A percentile compares a stretch with the other conserved stretches of the same genome.
Conservation (phyloP, 2,888 invertebrate species). For the Anorthoa munda region DNA sequence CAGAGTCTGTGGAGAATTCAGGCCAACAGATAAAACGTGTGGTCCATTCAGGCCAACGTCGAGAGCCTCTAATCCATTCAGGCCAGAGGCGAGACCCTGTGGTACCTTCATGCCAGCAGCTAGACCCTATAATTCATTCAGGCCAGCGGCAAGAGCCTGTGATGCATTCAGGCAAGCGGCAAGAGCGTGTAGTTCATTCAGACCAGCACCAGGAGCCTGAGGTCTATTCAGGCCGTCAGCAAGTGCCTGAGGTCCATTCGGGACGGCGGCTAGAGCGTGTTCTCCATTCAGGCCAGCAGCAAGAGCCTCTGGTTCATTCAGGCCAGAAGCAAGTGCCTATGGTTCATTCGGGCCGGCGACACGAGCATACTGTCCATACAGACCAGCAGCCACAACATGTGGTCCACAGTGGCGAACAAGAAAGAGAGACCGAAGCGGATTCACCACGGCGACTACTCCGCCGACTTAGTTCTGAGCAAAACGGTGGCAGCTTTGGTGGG, state of each 20-base stretch:
- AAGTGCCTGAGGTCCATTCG: neutral
- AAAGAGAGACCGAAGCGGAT: neutral
- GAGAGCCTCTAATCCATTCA: neutral
- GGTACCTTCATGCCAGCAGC: neutral
- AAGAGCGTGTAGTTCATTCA: neutral
- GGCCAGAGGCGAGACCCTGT: neutral
- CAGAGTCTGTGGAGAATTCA: neutral
- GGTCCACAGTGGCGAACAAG: neutral
- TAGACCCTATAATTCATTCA: neutral
- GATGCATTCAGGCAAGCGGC: neutral
- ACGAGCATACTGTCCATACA: neutral
- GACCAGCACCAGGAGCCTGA: neutral
- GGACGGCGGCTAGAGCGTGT: neutral
- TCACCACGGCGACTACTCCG: neutral
- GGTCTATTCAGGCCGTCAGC: neutral
- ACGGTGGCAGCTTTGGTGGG: neutral
- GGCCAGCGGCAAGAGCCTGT: neutral
- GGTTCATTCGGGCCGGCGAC: neutral
- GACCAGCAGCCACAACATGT: neutral
- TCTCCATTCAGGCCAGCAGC: neutral
- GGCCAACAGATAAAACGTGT: neutral
- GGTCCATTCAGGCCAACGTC: neutral
- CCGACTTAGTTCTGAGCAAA: neutral
- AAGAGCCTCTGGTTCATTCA: neutral
- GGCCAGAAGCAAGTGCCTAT: neutral